Conservation (phyloP, 2,797 vertebrate genomes). For the Clarias laeviceps region DNA sequence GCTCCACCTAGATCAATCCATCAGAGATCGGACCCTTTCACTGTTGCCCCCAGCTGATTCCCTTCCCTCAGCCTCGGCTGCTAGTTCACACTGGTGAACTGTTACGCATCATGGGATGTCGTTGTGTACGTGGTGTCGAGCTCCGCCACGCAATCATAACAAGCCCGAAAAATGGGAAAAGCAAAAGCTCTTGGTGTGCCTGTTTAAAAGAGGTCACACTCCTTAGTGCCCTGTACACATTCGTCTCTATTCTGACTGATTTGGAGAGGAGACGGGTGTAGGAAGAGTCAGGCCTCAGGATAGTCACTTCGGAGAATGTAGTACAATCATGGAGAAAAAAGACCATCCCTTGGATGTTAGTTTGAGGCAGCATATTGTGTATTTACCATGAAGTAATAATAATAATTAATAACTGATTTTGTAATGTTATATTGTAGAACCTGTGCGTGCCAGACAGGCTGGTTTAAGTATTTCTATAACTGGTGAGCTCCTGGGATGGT, state of each 20-base stretch:
- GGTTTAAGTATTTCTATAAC: background rate
- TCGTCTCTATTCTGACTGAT: background rate
- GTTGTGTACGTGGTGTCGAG: background rate
- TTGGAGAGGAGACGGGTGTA: background rate
- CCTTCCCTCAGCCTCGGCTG: background rate
- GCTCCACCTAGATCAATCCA: too few relatives aligned
- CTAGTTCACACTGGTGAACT: background rate
- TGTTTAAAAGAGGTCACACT: constrained; percentile 35
- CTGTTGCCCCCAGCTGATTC: background rate
- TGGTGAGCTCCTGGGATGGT: background rate
- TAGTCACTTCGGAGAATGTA: background rate
- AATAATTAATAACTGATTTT: background rate
- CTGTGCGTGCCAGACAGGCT: background rate
- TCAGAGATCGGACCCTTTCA: background rate
- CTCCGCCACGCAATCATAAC: background rate
- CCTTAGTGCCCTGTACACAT: constrained; percentile 29
- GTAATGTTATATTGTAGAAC: too few relatives aligned
- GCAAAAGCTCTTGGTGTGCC: constrained; percentile 15
- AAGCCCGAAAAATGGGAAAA: background rate
- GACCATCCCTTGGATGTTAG: too few relatives aligned
- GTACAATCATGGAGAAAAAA: too few relatives aligned
- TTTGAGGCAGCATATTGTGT: too few relatives aligned
- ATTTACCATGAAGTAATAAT: too few relatives aligned
- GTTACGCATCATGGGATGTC: background rate
- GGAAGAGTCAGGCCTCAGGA: background rate